These are phyloP conservation scores for Fringilla coelebs DNA, from an alignment of 2,797 vertebrate species.

Conservation along the genomic window DNA sequence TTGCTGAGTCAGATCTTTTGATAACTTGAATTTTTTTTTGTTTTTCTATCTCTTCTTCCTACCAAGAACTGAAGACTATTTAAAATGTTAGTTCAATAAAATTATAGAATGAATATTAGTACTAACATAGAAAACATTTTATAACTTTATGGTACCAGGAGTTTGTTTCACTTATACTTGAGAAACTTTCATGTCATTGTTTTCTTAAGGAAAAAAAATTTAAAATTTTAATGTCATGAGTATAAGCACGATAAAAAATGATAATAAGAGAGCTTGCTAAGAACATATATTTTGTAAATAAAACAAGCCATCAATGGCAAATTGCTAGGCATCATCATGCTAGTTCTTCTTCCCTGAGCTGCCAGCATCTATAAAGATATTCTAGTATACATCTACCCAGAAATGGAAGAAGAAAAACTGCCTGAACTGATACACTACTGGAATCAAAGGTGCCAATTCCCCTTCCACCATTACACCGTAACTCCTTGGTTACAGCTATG, in stretches of 20 bases:
- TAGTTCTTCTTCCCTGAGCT: constrained; percentile 8
- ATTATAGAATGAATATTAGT: neutral
- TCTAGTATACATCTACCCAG: neutral
- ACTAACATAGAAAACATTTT: neutral
- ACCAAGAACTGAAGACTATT: neutral
- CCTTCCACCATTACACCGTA: neutral
- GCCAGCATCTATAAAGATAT: neutral
- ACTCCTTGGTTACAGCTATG: neutral
- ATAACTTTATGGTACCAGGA: neutral
- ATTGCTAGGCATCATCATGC: neutral
- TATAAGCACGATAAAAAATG: neutral
- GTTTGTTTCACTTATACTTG: neutral
- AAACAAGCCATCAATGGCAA: neutral
- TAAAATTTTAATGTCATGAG: neutral
- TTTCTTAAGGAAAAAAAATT: neutral
- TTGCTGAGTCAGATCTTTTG: neutral
- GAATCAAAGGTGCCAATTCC: neutral
- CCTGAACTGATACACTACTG: neutral
- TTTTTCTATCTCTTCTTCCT: neutral
- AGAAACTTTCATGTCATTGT: neutral
- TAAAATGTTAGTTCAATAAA: neutral
- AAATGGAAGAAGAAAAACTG: neutral
- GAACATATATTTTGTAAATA: neutral
- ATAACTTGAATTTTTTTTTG: neutral
- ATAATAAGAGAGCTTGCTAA: neutral